Base-by-base conservation (phyloP, 2,888 invertebrate species). In the Thecophora atra region DNA sequence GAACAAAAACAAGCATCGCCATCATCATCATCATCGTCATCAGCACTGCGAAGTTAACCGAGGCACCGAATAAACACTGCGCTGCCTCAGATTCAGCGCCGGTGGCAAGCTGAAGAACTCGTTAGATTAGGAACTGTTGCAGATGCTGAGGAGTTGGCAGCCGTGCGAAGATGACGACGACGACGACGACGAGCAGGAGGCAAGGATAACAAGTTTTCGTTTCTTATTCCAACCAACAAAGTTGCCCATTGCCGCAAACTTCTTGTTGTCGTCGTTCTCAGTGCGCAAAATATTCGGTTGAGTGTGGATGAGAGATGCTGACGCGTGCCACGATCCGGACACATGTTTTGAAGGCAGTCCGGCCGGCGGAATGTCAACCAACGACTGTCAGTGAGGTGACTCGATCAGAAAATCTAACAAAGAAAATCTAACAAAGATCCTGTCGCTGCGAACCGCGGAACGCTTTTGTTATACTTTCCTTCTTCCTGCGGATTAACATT, bases 161-260 rank as follows among this genome's bases (percentile, higher is more conserved):
- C n/a, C n/a, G n/a, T n/a, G n/a, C 3, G 58, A 54, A 11, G 51
- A 51, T 3, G 51, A n/a, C 51, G 51, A n/a, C 51, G 51, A n/a
- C 15, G 51, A n/a, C 4, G 51, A n/a, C 51, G 51, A n/a, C 37
- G 30, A 37, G 67, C 54, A 19, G 15, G 44, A n/a, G 56, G 62
- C 70, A 70, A 70, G 70, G 70, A 70, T 70, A 70, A 70, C 70
- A 17, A 63, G 70, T 70, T 70, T 51, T 3, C 28, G 15, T 21
- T 8, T 24, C 13, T 28, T 21, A 17, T 28, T 21, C 58, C 58
- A 24, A 28, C 26, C 24, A 13, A 28, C 28, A 24, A 58, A 21
- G 19, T 24, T 17, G 28, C n/a, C 24, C 17, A 26, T 47, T 37
- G 56, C 56, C 19, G 42, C 56, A 21, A 13, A 26, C 15, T 62